Conservation (phyloP, 2,888 invertebrate genomes). For the Monoplex corrugatus region DNA sequence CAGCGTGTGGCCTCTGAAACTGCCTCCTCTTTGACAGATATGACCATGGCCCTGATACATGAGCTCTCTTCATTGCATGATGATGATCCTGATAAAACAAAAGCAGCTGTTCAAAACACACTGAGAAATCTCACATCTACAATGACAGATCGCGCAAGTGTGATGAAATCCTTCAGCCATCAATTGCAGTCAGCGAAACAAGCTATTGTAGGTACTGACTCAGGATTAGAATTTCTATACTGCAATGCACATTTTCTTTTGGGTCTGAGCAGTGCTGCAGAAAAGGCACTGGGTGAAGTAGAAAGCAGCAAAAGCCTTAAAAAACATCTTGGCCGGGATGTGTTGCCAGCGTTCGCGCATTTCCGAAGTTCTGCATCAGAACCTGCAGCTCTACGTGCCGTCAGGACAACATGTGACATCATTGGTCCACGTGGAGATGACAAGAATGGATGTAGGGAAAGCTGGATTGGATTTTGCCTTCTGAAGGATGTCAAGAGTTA, state of each 20-base stretch:
- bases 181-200: background rate
- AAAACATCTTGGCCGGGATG: background rate
- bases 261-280: background rate
- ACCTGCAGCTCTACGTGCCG: background rate
- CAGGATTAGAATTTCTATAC: background rate
- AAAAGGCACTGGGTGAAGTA: background rate
- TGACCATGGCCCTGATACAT: background rate
- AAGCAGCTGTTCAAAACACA: background rate
- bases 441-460: background rate
- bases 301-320: background rate
- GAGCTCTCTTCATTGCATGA: background rate
- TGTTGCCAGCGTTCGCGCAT: background rate
- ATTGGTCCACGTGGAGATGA: background rate
- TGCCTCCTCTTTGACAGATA: background rate
- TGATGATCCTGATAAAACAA: background rate
- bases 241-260: constrained; percentile 2
- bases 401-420: background rate
- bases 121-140: background rate
- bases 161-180: background rate
- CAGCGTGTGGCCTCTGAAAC: background rate
- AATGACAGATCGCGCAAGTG: background rate
- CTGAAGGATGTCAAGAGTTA: background rate
- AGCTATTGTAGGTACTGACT: background rate
- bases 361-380: background rate
- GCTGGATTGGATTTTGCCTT: background rate